Percentiles rank a stretch among this genome's conserved stretches.
Conservation (phyloP, 64 coral and sea anemone genomes). For the Astreopora myriophthalma region DNA sequence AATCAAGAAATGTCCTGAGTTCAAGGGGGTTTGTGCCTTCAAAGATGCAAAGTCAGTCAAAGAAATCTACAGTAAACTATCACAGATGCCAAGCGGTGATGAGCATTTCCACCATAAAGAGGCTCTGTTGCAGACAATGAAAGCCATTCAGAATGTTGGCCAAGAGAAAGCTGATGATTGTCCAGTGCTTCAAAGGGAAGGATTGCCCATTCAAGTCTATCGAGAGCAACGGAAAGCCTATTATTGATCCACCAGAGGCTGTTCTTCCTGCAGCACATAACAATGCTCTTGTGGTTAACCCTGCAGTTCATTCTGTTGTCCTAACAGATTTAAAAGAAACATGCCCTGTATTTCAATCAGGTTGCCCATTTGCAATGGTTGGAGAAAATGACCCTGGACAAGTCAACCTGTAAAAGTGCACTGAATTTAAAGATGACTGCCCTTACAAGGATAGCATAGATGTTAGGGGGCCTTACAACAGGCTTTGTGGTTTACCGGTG, state of each 20-base stretch:
- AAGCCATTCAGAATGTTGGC: constrained; percentile 46
- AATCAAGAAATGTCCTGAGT: constrained; percentile 66
- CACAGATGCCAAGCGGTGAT: constrained; percentile 56
- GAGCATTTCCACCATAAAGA: constrained; percentile 47
- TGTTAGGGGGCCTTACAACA: constrained; percentile 75
- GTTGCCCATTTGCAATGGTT: constrained; percentile 70
- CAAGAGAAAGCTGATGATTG: constrained; percentile 50
- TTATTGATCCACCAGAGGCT: constrained; percentile 22
- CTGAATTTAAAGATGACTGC: constrained; percentile 67
- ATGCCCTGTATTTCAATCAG: constrained; percentile 75
- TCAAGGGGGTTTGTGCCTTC: constrained; percentile 45
- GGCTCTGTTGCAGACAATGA: constrained; percentile 50
- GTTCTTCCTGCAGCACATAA: not conserved
- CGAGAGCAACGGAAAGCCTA: constrained; percentile 36
- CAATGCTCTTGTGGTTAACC: not conserved
- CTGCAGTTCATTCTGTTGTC: constrained; percentile 6
- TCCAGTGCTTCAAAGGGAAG: constrained; percentile 56
- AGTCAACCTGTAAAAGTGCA: constrained; percentile 57
- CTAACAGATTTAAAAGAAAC: constrained; percentile 43
- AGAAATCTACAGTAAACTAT: constrained; percentile 47
- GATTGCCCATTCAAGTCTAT: constrained; percentile 62
- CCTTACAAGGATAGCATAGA: constrained; percentile 59
- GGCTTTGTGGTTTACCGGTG: constrained; percentile 70
- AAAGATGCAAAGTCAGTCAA: constrained; percentile 50
- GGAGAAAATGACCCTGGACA: not conserved